phyloP scores from a whole-genome alignment of 2,113 vertebrate genomes.

The Danionella cerebrum region DNA sequence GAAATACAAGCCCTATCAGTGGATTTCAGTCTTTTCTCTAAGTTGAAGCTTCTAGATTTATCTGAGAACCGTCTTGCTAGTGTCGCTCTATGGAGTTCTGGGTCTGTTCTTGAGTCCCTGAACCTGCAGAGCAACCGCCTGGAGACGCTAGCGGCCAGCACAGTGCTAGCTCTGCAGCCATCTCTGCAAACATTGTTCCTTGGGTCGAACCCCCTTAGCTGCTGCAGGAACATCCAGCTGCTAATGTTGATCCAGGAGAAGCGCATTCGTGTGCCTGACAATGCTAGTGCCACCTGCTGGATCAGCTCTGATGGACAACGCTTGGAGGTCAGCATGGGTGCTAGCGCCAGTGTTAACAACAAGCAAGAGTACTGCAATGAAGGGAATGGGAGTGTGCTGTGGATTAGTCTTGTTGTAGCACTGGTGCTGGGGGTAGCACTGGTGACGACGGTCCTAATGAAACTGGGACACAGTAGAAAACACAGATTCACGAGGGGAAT shows the following conservation, averaged over 20 bases:
- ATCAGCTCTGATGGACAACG: slow-evolving; percentile 57
- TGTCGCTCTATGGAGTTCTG: slow-evolving; percentile 68
- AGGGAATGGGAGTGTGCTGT: slow-evolving; percentile 54
- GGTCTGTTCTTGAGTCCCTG: slow-evolving; percentile 75
- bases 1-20: slow-evolving; percentile 64
- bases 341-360: too few relatives aligned
- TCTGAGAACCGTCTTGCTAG: slow-evolving; percentile 77
- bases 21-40: slow-evolving; percentile 70
- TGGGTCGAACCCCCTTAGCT: slow-evolving; percentile 81
- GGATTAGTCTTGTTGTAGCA: slow-evolving; percentile 60
- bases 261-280: slow-evolving; percentile 65
- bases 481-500: slow-evolving; percentile 47
- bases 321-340: slow-evolving; percentile 62
- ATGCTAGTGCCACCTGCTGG: slow-evolving; percentile 68
- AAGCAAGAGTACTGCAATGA: slow-evolving; percentile 73
- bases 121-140: slow-evolving; percentile 87
- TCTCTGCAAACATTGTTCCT: slow-evolving; percentile 81
- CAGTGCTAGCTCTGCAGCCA: slow-evolving; percentile 69
- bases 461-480: slow-evolving; percentile 43
- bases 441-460: slow-evolving; percentile 48
- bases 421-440: slow-evolving; percentile 47
- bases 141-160: slow-evolving; percentile 67
- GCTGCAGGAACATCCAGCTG: slow-evolving; percentile 79
- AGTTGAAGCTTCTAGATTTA: slow-evolving; percentile 76
- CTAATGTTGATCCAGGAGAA: slow-evolving; percentile 72